Percentiles rank a stretch among this genome's conserved stretches.
Conservation (phyloP, 1,140 invertebrate species). For the Gonatopus flavifemur region DNA sequence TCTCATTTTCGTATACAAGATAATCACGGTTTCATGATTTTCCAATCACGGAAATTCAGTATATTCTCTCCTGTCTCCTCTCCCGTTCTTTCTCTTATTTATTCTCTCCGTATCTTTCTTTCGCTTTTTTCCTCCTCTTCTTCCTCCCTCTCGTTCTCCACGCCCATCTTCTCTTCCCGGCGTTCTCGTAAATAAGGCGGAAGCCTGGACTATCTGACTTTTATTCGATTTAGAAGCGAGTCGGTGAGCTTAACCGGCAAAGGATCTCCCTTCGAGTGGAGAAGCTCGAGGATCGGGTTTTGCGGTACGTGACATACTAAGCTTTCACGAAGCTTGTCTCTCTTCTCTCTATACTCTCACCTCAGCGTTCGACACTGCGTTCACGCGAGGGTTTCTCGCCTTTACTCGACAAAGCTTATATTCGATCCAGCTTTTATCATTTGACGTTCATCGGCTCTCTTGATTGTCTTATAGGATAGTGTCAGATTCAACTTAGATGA, state of each 20-base stretch:
- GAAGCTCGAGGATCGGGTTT: constrained; percentile 11
- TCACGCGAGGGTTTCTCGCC: too few species aligned
- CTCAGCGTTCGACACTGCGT: too few species aligned
- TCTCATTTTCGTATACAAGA: too few species aligned
- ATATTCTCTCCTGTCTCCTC: not conserved
- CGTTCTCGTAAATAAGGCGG: constrained; percentile 34
- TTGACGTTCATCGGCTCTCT: too few species aligned
- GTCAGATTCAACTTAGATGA: too few species aligned
- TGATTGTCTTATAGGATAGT: too few species aligned
- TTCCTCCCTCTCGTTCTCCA: constrained; percentile 12
- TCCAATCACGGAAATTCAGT: too few species aligned
- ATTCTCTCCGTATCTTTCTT: not conserved
- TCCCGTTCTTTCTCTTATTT: not conserved
- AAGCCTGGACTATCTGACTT: constrained; percentile 32
- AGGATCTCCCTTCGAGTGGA: constrained; percentile 19
- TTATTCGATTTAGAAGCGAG: constrained; percentile 43
- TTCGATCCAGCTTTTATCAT: too few species aligned
- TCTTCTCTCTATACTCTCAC: constrained; percentile 13
- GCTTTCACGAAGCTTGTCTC: constrained; percentile 6
- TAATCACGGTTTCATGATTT: too few species aligned
- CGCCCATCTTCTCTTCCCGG: not conserved
- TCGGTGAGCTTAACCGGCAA: constrained; percentile 24
- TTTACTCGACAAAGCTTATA: too few species aligned
- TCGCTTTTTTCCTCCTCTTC: not conserved
- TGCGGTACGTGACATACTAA: constrained; percentile 9